These are phyloP conservation scores for Aldabrachelys gigantea DNA, from an alignment of 2,113 vertebrate genomes.

Conservation along the genomic window DNA sequence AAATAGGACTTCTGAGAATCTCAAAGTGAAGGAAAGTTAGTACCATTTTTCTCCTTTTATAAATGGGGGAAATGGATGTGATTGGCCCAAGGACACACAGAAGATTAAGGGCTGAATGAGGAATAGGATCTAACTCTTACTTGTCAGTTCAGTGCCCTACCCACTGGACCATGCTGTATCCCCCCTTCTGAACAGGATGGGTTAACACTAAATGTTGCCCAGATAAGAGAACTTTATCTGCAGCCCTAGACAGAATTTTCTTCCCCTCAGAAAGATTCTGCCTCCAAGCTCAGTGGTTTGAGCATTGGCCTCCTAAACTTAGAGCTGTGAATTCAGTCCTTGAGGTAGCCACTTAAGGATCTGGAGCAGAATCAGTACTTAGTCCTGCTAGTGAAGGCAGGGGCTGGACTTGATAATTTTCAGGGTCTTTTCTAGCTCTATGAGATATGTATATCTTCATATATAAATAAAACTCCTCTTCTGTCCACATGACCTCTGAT, in stretches of 20 bases:
- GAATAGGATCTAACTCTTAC: not conserved
- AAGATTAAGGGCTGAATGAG: not conserved
- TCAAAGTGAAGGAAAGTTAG: not conserved
- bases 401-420: too few relatives aligned
- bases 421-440: too few relatives aligned
- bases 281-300: not conserved
- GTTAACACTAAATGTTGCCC: not conserved
- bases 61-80: not conserved
- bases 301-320: too few relatives aligned
- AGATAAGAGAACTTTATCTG: not conserved
- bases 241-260: not conserved
- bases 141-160: not conserved
- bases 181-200: not conserved
- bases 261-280: not conserved
- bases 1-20: not conserved
- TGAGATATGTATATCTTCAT: too few relatives aligned
- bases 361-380: too few relatives aligned
- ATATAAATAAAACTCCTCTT: too few relatives aligned
- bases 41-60: not conserved
- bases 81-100: not conserved
- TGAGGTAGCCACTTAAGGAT: too few relatives aligned
- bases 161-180: not conserved
- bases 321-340: too few relatives aligned
- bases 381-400: too few relatives aligned
- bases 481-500: not conserved